Evolutionary conservation across 2,888 invertebrate species (phyloP).

Genomic region (Drosophila macrospina): DNA sequence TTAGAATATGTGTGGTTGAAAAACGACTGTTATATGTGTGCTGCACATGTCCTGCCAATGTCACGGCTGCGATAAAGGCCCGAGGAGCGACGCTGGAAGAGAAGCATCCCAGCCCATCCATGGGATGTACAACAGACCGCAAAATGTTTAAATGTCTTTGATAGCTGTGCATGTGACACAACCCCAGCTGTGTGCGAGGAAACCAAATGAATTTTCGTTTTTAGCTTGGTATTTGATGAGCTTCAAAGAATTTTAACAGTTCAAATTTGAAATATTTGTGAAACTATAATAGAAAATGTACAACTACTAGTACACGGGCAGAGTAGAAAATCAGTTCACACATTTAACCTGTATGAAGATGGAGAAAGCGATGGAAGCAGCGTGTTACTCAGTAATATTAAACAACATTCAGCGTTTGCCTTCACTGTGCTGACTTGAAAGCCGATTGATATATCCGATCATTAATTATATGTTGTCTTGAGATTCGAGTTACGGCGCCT

Average conservation of each 20-base stretch:
- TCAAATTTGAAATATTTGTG: constrained; percentile 70
- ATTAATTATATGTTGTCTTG: constrained; percentile 80
- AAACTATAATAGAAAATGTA: constrained; percentile 40
- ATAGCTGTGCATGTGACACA: constrained; percentile 46
- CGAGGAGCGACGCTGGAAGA: not conserved
- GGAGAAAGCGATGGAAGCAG: constrained; percentile 3
- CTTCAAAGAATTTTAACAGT: constrained; percentile 73
- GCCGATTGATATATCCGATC: constrained; percentile 75
- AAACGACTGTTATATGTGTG: constrained; percentile 36
- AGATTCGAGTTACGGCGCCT: constrained; percentile 62
- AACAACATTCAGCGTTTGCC: constrained; percentile 10
- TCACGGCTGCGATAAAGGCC: not conserved
- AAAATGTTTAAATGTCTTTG: constrained; percentile 82
- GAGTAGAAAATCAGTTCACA: constrained; percentile 9
- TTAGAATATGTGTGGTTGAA: constrained; percentile 23
- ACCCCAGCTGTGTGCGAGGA: constrained; percentile 17
- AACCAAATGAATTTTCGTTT: constrained; percentile 57
- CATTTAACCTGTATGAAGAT: not conserved
- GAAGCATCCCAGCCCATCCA: constrained; percentile 14
- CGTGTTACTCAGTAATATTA: not conserved
- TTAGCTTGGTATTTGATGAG: constrained; percentile 59
- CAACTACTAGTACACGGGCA: constrained; percentile 1
- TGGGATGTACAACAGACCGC: constrained; percentile 69
- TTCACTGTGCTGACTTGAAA: constrained; percentile 34
- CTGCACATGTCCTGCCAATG: constrained; percentile 61